Percentiles rank a stretch among this genome's conserved stretches.
Conservation (phyloP, 2,113 vertebrate species). For the Notothenia rossii region DNA sequence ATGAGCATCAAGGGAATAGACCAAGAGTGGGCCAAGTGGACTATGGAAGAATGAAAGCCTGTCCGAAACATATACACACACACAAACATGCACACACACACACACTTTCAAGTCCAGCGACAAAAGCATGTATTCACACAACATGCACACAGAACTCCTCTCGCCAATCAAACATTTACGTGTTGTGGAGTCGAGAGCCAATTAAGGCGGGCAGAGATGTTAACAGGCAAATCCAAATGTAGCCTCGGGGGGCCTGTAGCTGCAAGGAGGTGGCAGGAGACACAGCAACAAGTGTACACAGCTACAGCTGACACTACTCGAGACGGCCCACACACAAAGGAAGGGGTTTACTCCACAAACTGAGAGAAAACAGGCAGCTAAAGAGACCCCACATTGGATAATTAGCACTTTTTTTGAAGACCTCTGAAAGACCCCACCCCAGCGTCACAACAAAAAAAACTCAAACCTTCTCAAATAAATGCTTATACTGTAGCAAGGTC, state of each 20-base stretch:
- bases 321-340: constrained; percentile 45
- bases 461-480: constrained; percentile 4
- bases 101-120: constrained; percentile 44
- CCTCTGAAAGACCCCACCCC: constrained; percentile 17
- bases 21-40: constrained; percentile 34
- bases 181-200: constrained; percentile 2
- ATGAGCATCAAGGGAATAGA: constrained; percentile 54
- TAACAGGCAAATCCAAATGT: constrained; percentile 28
- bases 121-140: constrained; percentile 52
- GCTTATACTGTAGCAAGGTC: background rate
- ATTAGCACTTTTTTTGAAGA: constrained; percentile 34
- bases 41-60: constrained; percentile 57
- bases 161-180: constrained; percentile 19
- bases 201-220: constrained; percentile 29
- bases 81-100: constrained; percentile 19
- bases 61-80: constrained; percentile 30
- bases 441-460: background rate
- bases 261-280: constrained; percentile 31
- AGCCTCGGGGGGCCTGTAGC: background rate
- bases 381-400: constrained; percentile 22
- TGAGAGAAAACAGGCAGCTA: constrained; percentile 39
- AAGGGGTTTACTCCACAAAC: constrained; percentile 35
- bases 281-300: constrained; percentile 43
- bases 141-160: constrained; percentile 22
- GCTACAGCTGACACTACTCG: constrained; percentile 56